Evolutionary conservation across 2,888 invertebrate species (phyloP).

Genomic region (Aromia moschata): DNA sequence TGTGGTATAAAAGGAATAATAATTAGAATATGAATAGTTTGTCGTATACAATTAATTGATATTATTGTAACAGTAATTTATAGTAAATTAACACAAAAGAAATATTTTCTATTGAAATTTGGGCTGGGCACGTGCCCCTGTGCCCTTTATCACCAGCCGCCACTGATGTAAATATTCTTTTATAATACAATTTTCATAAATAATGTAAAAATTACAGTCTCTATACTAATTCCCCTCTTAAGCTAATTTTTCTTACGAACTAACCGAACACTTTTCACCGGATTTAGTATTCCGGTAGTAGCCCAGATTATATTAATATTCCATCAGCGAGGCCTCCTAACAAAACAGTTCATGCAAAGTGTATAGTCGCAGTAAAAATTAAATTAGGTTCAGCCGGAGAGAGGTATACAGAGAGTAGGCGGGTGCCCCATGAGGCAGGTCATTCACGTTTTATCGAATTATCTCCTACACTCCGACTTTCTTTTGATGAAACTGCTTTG

Average conservation of each 20-base stretch:
- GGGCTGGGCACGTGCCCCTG: too few species aligned
- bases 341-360: constrained; percentile 27
- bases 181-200: too few species aligned
- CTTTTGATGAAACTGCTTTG: background rate
- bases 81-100: too few species aligned
- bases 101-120: too few species aligned
- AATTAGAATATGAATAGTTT: too few species aligned
- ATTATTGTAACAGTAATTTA: too few species aligned
- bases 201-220: too few species aligned
- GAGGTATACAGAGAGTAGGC: background rate
- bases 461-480: background rate
- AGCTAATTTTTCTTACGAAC: background rate
- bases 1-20: too few species aligned
- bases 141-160: too few species aligned
- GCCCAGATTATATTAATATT: constrained; percentile 26
- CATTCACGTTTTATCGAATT: background rate
- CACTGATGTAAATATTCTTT: too few species aligned
- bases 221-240: too few species aligned
- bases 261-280: background rate
- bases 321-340: constrained; percentile 21
- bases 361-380: constrained; percentile 23
- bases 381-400: constrained; percentile 23
- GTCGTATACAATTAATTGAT: too few species aligned
- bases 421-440: background rate
- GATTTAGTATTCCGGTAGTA: constrained; percentile 17